Evolutionary conservation across 2,888 invertebrate species (phyloP), one percentile per base, ranked within the genome.

Genomic region (Xylocampa areola): DNA sequence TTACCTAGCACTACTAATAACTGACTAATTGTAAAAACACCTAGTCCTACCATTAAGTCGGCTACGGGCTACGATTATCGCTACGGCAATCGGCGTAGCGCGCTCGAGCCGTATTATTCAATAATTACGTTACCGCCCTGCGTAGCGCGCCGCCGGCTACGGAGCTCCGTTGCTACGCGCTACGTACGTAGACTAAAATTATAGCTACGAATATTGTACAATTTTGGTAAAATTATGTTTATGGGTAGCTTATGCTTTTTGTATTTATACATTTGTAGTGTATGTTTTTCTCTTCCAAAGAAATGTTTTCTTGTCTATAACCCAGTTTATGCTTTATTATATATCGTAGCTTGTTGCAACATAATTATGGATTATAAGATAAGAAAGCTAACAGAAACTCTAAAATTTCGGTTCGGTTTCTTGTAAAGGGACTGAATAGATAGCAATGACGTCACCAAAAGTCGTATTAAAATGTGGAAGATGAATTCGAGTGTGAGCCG

Each of bases 81-180:
- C 71, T 66, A 73, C 64, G 71, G 59, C 55, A 51, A 59, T 32
- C 54, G 51, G 36, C 51, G 70, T 59, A 50, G 62, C 63, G 25
- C 61, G 55, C 50, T 64, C 58, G 35, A 45, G 39, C 51, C 47
- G 44, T 65, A 65, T 70, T 70, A 70, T 68, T 52, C 53, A 67
- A 58, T 67, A 67, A 72, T 60, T 48, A 72, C 54, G 60, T 60
- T 71, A 66, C 53, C 60, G 37, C 68, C 47, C 48, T 48, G 44
- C 68, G 68, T 68, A 72, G 54, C 40, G 19, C 29, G 54, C 54
- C 25, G 48, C 35, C 35, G 11, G 64, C 21, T 68, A 65, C 74
- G 61, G 10, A 11, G 58, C 63, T 73, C 60, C 62, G 55, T 33
- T 35, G 63, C 64, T 61, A 68, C 58, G 51, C 30, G 55, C 64